These are phyloP conservation scores for Psix sp. DNA, from an alignment of 1,140 invertebrate genomes.

Conservation along the genomic window DNA sequence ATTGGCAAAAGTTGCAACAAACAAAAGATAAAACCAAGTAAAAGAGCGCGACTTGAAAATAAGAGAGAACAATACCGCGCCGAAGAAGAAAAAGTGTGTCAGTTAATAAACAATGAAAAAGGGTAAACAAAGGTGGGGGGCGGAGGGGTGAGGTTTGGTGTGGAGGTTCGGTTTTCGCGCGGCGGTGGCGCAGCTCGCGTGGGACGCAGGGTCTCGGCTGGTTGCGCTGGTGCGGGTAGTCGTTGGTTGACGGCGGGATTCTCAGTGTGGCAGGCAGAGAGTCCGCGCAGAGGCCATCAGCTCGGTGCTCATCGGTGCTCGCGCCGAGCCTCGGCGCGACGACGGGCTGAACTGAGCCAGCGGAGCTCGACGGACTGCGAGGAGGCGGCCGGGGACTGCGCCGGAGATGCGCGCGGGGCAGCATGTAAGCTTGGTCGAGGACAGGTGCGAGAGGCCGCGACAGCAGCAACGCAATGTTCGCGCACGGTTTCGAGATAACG, in stretches of 20 bases:
- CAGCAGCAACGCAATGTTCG: constrained; percentile 78
- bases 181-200: constrained; percentile 34
- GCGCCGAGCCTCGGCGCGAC: constrained; percentile 69
- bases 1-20: no score
- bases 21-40: no score
- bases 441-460: constrained; percentile 64
- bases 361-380: background rate
- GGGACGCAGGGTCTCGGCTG: constrained; percentile 37
- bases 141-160: constrained; percentile 1
- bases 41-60: no score
- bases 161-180: constrained; percentile 36
- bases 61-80: background rate
- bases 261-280: constrained; percentile 34
- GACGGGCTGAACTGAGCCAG: constrained; percentile 31
- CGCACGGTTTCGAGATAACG: constrained; percentile 80
- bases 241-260: constrained; percentile 31
- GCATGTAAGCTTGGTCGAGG: constrained; percentile 40
- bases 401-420: constrained; percentile 71
- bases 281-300: constrained; percentile 14
- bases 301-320: constrained; percentile 64
- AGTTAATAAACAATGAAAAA: no score
- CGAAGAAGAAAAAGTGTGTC: background rate
- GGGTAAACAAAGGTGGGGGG: background rate
- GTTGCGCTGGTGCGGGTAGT: constrained; percentile 42
- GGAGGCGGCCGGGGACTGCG: constrained; percentile 7